These are phyloP conservation scores for Tyto alba DNA, from an alignment of 2,113 vertebrate genomes.

Conservation along the genomic window DNA sequence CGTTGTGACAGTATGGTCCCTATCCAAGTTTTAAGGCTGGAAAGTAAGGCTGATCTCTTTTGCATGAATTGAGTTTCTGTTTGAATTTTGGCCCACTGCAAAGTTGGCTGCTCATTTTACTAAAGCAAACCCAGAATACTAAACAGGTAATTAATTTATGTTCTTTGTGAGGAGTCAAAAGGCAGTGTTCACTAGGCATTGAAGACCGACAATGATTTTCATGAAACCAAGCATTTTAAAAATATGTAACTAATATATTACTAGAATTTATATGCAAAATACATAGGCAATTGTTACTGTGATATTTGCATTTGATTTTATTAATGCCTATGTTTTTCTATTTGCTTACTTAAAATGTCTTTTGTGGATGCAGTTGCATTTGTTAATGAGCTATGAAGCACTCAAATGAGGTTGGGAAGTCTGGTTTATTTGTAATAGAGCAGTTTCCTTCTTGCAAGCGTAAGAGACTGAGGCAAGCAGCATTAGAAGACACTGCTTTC, in stretches of 20 bases:
- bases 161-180: slow-evolving; percentile 46
- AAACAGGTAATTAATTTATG: slow-evolving; percentile 62
- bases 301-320: background rate
- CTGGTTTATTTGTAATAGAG: background rate
- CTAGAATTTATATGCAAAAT: background rate
- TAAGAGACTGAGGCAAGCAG: background rate
- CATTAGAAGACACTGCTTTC: background rate
- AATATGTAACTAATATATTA: background rate
- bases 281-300: background rate
- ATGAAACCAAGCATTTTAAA: background rate
- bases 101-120: slow-evolving; percentile 55
- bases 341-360: background rate
- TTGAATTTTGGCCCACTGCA: slow-evolving; percentile 47
- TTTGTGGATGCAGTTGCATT: background rate
- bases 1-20: background rate
- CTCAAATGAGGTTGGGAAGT: background rate
- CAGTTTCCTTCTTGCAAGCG: background rate
- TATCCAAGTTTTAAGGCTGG: slow-evolving; percentile 25
- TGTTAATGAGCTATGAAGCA: background rate
- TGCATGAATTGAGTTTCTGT: slow-evolving; percentile 48
- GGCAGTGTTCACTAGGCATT: background rate
- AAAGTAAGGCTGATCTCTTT: background rate
- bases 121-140: slow-evolving; percentile 39
- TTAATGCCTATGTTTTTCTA: background rate
- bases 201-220: background rate